phyloP scores from a whole-genome alignment of 2,797 vertebrate species.

The Sebastes vulpes region DNA sequence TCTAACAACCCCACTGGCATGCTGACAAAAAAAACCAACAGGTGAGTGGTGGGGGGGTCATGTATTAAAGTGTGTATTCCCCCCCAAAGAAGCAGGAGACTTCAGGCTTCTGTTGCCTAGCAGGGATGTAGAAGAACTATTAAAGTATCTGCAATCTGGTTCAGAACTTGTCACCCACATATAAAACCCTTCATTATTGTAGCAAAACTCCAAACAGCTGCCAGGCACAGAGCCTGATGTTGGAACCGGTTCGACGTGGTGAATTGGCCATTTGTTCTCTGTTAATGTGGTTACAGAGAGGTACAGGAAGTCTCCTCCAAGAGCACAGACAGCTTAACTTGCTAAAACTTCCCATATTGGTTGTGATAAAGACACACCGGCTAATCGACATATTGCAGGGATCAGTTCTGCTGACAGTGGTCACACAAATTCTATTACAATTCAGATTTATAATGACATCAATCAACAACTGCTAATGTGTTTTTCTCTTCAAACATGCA shows the following conservation, averaged over 20 bases:
- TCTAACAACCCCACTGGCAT: neutral
- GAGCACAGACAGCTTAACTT: conserved; percentile 7
- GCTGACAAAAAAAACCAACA: neutral
- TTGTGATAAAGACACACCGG: neutral
- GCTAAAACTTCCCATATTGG: neutral
- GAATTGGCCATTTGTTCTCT: conserved; percentile 66
- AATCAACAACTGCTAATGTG: neutral
- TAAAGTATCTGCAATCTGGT: conserved; percentile 34
- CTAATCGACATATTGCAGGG: neutral
- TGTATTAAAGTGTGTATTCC: neutral
- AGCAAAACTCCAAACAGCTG: conserved; percentile 64
- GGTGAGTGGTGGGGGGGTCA: neutral
- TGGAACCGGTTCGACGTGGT: conserved; percentile 41
- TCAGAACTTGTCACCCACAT: conserved; percentile 56
- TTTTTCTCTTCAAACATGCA: conserved; percentile 10
- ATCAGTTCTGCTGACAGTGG: neutral
- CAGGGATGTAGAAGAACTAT: conserved; percentile 12
- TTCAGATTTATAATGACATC: neutral
- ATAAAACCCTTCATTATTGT: conserved; percentile 62
- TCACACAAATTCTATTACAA: neutral
- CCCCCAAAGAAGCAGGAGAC: neutral
- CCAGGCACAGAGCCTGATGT: conserved; percentile 23
- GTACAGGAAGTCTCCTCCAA: conserved; percentile 10
- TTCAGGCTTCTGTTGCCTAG: conserved; percentile 9
- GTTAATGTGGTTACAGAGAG: conserved; percentile 28